Conservation (phyloP, 2,888 invertebrate genomes). For the Ditylenchus weischeri region DNA sequence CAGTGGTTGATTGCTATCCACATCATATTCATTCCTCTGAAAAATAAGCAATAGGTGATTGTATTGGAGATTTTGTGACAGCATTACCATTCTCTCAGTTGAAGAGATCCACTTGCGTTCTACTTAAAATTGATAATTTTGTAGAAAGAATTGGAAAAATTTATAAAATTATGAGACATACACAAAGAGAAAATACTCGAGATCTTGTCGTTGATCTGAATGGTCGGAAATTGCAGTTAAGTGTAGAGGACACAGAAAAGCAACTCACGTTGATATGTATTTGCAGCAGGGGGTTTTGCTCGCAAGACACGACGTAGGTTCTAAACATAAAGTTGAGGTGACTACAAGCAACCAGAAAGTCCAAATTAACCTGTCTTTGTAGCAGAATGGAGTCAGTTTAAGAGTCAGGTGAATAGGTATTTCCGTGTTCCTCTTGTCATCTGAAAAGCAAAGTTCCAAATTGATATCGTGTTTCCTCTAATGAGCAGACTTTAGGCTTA, state of each 20-base stretch:
- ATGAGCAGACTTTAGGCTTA: too few relatives aligned
- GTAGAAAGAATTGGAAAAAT: too few relatives aligned
- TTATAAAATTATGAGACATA: too few relatives aligned
- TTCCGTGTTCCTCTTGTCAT: slow-evolving; percentile 35
- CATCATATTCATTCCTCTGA: not conserved
- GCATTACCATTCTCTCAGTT: not conserved
- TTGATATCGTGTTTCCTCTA: too few relatives aligned
- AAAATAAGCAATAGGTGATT: too few relatives aligned
- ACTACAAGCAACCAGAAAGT: too few relatives aligned
- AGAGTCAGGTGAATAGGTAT: slow-evolving; percentile 37
- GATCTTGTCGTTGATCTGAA: slow-evolving; percentile 42
- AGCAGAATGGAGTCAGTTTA: slow-evolving; percentile 36
- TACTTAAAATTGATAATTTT: slow-evolving; percentile 4
- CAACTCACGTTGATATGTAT: slow-evolving; percentile 29
- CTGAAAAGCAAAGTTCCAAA: slow-evolving; percentile 19
- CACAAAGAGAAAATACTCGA: slow-evolving; percentile 38
- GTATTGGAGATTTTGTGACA: not conserved
- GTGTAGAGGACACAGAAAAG: too few relatives aligned
- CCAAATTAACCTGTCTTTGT: slow-evolving; percentile 29
- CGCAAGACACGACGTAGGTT: slow-evolving; percentile 33
- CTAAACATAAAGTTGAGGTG: too few relatives aligned
- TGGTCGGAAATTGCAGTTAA: too few relatives aligned
- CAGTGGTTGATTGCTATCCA: not conserved
- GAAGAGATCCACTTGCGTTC: slow-evolving; percentile 36
- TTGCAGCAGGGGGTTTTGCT: slow-evolving; percentile 42